Conservation (phyloP, 2,113 vertebrate genomes). For the Nipponia nippon region DNA sequence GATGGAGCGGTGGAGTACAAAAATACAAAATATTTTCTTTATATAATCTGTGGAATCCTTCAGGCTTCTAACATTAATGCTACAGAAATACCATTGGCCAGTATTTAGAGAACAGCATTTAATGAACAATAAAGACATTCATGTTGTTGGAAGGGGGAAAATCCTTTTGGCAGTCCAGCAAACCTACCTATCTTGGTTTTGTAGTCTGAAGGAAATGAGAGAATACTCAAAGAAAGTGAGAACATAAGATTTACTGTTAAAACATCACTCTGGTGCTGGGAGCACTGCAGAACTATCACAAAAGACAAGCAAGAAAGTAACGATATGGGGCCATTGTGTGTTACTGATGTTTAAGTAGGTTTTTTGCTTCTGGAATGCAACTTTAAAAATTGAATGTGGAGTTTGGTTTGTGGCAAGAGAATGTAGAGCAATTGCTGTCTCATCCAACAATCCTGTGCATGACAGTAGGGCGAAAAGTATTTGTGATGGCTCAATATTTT, state of each 20-base stretch:
- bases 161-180: background rate
- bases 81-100: background rate
- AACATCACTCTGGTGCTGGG: background rate
- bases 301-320: background rate
- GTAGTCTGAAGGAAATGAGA: background rate
- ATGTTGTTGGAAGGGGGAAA: background rate
- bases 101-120: background rate
- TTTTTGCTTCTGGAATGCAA: background rate
- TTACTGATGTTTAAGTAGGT: background rate
- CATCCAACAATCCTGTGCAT: background rate
- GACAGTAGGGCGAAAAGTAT: background rate
- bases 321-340: fast-evolving
- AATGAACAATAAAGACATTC: background rate
- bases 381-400: background rate
- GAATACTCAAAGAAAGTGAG: background rate
- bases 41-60: background rate
- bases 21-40: background rate
- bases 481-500: background rate
- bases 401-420: background rate
- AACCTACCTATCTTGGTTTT: background rate
- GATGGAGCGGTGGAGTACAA: background rate
- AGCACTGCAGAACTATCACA: background rate
- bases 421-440: background rate
- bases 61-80: background rate
- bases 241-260: background rate